Evolutionary conservation across 2,113 vertebrate species (phyloP).

Genomic region (Esox niger): DNA sequence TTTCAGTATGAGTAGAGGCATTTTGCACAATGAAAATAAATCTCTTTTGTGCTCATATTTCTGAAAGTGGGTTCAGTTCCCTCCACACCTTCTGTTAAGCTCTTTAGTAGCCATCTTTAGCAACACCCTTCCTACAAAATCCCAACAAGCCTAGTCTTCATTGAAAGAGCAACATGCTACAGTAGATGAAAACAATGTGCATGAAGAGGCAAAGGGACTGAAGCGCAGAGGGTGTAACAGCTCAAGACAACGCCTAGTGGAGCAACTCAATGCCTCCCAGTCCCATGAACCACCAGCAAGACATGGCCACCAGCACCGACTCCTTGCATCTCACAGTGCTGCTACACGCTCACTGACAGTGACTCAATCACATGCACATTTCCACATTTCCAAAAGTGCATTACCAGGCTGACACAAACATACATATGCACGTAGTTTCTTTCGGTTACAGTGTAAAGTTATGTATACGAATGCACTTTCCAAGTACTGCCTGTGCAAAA

Average conservation of each 20-base stretch:
- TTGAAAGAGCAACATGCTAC: slow-evolving; percentile 72
- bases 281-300: slow-evolving; percentile 76
- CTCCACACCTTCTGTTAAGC: slow-evolving; percentile 50
- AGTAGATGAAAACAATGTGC: slow-evolving; percentile 65
- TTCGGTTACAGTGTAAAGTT: background rate
- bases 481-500: background rate
- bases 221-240: slow-evolving; percentile 67
- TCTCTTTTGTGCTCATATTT: background rate
- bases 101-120: slow-evolving; percentile 51
- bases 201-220: slow-evolving; percentile 64
- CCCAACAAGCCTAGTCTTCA: slow-evolving; percentile 72
- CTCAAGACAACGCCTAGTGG: slow-evolving; percentile 68
- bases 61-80: slow-evolving; percentile 64
- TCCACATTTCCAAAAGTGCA: slow-evolving; percentile 64
- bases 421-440: slow-evolving; percentile 56
- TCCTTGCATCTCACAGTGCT: slow-evolving; percentile 71
- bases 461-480: slow-evolving; percentile 21
- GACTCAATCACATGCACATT: slow-evolving; percentile 71
- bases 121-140: slow-evolving; percentile 77
- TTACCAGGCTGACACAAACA: slow-evolving; percentile 75
- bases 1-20: slow-evolving; percentile 18
- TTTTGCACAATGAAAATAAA: background rate
- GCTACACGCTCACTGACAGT: slow-evolving; percentile 70
- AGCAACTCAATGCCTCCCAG: slow-evolving; percentile 30
- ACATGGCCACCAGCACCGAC: slow-evolving; percentile 79